Evolutionary conservation across 2,888 invertebrate genomes (phyloP), one percentile per base, ranked within the genome.

Genomic region (Orchesella flavescens): DNA sequence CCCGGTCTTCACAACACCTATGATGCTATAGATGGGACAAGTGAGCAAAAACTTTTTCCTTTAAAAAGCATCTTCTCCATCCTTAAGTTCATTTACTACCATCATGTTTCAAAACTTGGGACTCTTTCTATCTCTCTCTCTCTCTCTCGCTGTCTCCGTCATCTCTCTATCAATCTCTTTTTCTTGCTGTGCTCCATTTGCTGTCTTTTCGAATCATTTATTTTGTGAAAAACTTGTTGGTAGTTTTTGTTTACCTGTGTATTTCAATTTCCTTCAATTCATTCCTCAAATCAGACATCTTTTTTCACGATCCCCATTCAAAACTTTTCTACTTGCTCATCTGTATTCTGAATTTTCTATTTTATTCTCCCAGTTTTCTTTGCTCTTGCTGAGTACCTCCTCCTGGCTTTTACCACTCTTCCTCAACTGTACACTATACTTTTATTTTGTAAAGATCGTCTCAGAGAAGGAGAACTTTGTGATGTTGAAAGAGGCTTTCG

Each of bases 11-110:
- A 74, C 84, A 86, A 86, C 77, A 71, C 84, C 23, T 86, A 86
- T 59, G 86, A 84, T 77, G 77, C 86, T 65, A 46, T 80, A 74
- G 86, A 86, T 77, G 86, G 86, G 81, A 81, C 69, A 76, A 84
- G 84, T 84, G 80, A 84, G 84, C 77, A 24, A 74, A 63, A 78
- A 84, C 81, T 81, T 74, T 82, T 81, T 68, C 19, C 66, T 76
- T 55, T 65, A 63, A 65, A 63, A 65, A 63, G 23, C 46, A 12
- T 23, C 46, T 19, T 49, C 34, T 57, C 34, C 43, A 73, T 61
- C 61, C 73, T 73, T 43, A 21, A 21, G 15, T 53, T 66, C 15
- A 66, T 13, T 66, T 43, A 19, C 24, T 43, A 19, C 24, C 43
- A 49, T 13, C 46, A 34, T 24, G 73, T 61, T 13, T 57, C 15